Base-by-base conservation (phyloP, 2,797 vertebrate genomes). In the Coregonus sp. region DNA sequence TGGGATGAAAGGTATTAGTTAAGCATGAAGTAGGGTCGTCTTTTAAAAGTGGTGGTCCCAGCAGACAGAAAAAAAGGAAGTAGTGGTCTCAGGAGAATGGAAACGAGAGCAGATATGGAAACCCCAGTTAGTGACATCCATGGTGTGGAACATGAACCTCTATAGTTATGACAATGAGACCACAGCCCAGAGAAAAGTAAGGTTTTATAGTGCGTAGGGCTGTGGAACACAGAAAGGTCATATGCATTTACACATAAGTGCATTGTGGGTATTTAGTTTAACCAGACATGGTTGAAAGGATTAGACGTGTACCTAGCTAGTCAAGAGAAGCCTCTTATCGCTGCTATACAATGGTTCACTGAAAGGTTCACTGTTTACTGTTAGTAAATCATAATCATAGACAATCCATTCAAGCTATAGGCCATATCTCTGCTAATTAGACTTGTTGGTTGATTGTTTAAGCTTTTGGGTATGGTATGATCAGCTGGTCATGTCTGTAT, bases 1-100 rank as follows among this genome's bases (percentile, higher is more conserved):
- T 93, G 90, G 93, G 95, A 95, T 93, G 94, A 93, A 92, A 95
- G 92, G 95, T 91, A 94, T 94, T 94, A 93, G 90, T 91, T 85
- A 86, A 91, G 91, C 89, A 92, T 92, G 80, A 92, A 73, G 66
- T 77, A 74, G 68, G 52, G 65, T 31, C 35, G 54, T 78, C 79
- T 73, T 82, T 80, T 75, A 74, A 81, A 85, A 74, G 14, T 76
- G 65, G 66, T 12, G 12, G 11, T 75, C 72, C 50, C 37, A 40
- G 68, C 50, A 72, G 33, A 59, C 18, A 20, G 54, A 59, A 6
- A 59, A 65, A 72, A 59, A 4, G 72, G 54, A 2, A 52, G 52
- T 47, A 51, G 68, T 35, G 37, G 18, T 51, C 59, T 78, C n/a
- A 33, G 4, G 1, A 14, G 73, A 73, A 31, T 18, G 33, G n/a